Evolutionary conservation across 2,797 vertebrate species (phyloP).

Genomic region (Buphagus erythrorhynchus): DNA sequence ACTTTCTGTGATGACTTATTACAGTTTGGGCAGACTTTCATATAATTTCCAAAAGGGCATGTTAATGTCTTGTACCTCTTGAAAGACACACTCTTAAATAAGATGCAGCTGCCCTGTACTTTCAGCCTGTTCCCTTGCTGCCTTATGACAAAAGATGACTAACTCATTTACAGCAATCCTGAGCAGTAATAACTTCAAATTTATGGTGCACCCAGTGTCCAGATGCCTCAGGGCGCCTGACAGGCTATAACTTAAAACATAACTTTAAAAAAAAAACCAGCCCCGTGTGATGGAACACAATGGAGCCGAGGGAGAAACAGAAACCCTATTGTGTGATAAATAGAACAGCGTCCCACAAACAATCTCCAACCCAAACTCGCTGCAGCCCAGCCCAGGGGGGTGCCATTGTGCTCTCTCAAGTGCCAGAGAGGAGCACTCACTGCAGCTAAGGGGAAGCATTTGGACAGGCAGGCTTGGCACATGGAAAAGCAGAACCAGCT

Average conservation of each 20-base stretch:
- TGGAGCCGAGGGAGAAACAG: neutral
- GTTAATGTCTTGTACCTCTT: slow-evolving; percentile 15
- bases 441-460: neutral
- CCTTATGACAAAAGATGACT: slow-evolving; percentile 47
- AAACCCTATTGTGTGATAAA: slow-evolving; percentile 7
- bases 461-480: neutral
- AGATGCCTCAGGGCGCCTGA: neutral
- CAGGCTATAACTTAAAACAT: neutral
- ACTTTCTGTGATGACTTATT: neutral
- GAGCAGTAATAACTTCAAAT: slow-evolving; percentile 1
- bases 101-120: slow-evolving; percentile 30
- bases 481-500: neutral
- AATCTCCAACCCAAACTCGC: neutral
- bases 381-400: neutral
- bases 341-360: neutral
- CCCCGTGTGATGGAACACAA: neutral
- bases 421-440: neutral
- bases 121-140: neutral
- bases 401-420: neutral
- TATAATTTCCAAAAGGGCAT: neutral
- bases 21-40: neutral
- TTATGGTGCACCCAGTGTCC: slow-evolving; percentile 14
- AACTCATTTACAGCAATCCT: neutral
- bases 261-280: neutral
- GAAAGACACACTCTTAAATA: slow-evolving; percentile 25